Evolutionary conservation across 23 tunicate genomes (phyloP), one percentile per base, ranked within the genome.

Genomic region (Diplosoma virens): DNA sequence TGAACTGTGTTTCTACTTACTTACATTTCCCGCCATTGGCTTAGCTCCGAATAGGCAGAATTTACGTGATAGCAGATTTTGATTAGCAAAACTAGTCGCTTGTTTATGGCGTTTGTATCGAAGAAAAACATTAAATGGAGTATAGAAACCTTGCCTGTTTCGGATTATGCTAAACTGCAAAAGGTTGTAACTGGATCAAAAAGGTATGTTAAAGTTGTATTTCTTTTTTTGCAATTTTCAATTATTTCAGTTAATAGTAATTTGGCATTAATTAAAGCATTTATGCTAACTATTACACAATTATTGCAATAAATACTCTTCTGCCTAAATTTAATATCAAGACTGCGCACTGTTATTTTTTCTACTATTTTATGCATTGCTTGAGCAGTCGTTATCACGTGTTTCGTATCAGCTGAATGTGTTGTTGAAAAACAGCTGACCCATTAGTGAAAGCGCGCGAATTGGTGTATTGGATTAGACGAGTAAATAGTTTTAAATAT

Each of bases 371-470:
- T n/a, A n/a, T n/a, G n/a, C n/a, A n/a, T n/a, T n/a, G n/a, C n/a
- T n/a, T n/a, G n/a, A n/a, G n/a, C n/a, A 11, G 24, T 55, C 24
- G 24, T 55, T 25, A 55, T 16, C 83, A 78, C 83, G 83, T 64
- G 54, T 65, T 65, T 73, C 83, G 83, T 65, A 78, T 47, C 74
- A 65, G 74, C 83, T 78, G 83, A 37, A 37, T 26, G 27, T 60
- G 70, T 65, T 78, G n/a, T 60, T 64, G 74, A 16, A 35, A 65
- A 78, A 78, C 83, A 78, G 83, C 83, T 78, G 83, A 78, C 65
- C 70, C 30, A 25, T 33, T 26, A 20, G 24, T 21, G 14, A 64
- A 65, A 7, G 74, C 83, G 81, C 69, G 46, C 55, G 69, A 55
- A 61, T 29, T 26, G 69, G n/a, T n/a, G n/a, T n/a, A n/a, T n/a